phyloP scores from a whole-genome alignment of 2,113 vertebrate genomes.

The Rhinoptilus africanus region DNA sequence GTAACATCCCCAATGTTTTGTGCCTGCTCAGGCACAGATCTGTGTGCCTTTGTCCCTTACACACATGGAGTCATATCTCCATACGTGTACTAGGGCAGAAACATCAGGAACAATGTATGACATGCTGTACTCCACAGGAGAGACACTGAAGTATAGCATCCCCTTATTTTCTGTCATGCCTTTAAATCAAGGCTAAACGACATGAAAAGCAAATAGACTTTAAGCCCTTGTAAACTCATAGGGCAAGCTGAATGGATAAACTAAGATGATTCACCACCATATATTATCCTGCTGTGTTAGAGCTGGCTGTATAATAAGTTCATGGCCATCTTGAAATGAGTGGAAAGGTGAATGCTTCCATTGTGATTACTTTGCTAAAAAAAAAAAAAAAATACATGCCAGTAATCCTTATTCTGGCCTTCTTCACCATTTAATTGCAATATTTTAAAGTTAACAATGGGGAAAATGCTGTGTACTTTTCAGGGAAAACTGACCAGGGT shows the following conservation, averaged over 20 bases:
- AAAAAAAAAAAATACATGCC: neutral
- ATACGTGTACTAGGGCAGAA: neutral
- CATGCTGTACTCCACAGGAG: neutral
- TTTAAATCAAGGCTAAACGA: slow-evolving; percentile 51
- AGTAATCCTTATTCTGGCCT: neutral
- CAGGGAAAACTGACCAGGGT: neutral
- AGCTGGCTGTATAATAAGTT: slow-evolving; percentile 30
- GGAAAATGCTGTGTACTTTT: neutral
- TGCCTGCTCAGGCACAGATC: neutral
- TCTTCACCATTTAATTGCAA: neutral
- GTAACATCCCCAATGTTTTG: neutral
- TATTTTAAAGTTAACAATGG: neutral
- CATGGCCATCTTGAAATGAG: slow-evolving; percentile 17
- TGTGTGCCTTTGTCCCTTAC: neutral
- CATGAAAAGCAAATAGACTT: slow-evolving; percentile 40
- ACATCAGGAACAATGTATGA: neutral
- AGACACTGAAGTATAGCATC: neutral
- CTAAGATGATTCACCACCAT: neutral
- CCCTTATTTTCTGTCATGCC: slow-evolving; percentile 11
- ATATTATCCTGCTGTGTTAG: neutral
- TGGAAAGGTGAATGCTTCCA: slow-evolving; percentile 49
- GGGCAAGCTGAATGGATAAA: slow-evolving; percentile 51
- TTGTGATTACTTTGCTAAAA: slow-evolving; percentile 50
- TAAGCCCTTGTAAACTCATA: slow-evolving; percentile 37
- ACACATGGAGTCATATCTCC: neutral